A percentile compares a stretch with the other conserved stretches of the same genome.
These are phyloP conservation scores for Meiosimyza decipiens DNA, from an alignment of 2,888 invertebrate species.

Conservation along the genomic window DNA sequence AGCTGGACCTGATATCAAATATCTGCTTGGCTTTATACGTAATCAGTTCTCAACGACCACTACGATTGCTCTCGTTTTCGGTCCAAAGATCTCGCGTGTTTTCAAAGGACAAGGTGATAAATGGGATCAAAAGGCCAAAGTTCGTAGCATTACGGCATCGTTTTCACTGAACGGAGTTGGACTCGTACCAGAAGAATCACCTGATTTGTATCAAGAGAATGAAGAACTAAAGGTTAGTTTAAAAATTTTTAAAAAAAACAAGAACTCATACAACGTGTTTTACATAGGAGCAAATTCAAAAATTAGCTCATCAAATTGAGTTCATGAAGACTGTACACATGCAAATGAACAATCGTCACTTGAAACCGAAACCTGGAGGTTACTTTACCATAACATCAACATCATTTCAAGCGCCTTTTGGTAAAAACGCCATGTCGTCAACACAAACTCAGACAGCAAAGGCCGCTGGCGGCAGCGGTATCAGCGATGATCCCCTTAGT, in stretches of 20 bases:
- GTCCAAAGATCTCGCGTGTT: constrained; percentile 79
- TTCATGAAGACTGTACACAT: constrained; percentile 95
- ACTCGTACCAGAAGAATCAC: constrained; percentile 84
- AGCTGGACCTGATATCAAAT: constrained; percentile 93
- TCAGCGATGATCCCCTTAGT: constrained; percentile 55
- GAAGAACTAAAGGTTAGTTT: constrained; percentile 83
- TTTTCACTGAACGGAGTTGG: constrained; percentile 89
- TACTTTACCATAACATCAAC: constrained; percentile 78
- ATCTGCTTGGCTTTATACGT: constrained; percentile 89
- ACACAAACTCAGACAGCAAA: constrained; percentile 65
- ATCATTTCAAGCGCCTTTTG: constrained; percentile 67
- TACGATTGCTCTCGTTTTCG: constrained; percentile 65
- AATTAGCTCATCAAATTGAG: constrained; percentile 90
- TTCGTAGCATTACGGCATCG: constrained; percentile 85
- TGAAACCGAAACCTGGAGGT: constrained; percentile 84
- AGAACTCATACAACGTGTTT: background rate
- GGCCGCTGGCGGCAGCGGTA: constrained; percentile 48
- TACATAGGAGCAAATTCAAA: constrained; percentile 86
- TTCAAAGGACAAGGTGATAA: constrained; percentile 88
- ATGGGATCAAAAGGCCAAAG: constrained; percentile 87
- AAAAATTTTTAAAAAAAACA: background rate
- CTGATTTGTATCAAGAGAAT: constrained; percentile 89
- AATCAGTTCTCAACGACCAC: constrained; percentile 93
- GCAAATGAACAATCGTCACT: constrained; percentile 91
- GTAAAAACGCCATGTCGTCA: constrained; percentile 61